phyloP scores from a whole-genome alignment of 2,888 invertebrate genomes.

The Ennomos erosarius region DNA sequence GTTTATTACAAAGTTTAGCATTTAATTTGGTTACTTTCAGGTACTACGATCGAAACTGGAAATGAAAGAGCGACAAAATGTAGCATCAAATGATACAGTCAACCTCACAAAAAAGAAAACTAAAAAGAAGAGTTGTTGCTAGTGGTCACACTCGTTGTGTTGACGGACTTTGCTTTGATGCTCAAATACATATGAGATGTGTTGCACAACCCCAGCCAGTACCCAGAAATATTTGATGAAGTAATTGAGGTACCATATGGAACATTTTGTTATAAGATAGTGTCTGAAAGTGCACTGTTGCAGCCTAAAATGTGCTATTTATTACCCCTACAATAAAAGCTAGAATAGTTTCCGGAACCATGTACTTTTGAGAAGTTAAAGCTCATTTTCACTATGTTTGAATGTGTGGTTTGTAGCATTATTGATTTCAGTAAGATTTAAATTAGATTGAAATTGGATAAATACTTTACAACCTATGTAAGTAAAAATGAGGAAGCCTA shows the following conservation, averaged over 20 bases:
- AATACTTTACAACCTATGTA: neutral
- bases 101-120: conserved; percentile 88
- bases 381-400: conserved; percentile 8
- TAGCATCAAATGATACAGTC: conserved; percentile 89
- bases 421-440: neutral
- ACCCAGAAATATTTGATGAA: conserved; percentile 31
- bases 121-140: conserved; percentile 87
- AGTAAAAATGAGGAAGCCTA: neutral
- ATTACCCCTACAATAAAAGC: conserved; percentile 12
- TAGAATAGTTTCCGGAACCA: conserved; percentile 13
- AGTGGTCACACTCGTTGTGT: conserved; percentile 69
- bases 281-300: conserved; percentile 19
- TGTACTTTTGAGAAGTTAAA: neutral
- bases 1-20: too few species aligned
- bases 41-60: conserved; percentile 94
- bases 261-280: conserved; percentile 23
- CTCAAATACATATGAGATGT: conserved; percentile 75
- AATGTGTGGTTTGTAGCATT: neutral
- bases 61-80: conserved; percentile 90
- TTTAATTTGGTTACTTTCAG: conserved; percentile 77
- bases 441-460: neutral
- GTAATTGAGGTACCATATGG: conserved; percentile 28
- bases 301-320: conserved; percentile 28
- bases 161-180: conserved; percentile 76
- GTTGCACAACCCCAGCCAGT: conserved; percentile 72